Evolutionary conservation across 2,113 vertebrate genomes (phyloP).

Genomic region (Stictonetta naevosa): DNA sequence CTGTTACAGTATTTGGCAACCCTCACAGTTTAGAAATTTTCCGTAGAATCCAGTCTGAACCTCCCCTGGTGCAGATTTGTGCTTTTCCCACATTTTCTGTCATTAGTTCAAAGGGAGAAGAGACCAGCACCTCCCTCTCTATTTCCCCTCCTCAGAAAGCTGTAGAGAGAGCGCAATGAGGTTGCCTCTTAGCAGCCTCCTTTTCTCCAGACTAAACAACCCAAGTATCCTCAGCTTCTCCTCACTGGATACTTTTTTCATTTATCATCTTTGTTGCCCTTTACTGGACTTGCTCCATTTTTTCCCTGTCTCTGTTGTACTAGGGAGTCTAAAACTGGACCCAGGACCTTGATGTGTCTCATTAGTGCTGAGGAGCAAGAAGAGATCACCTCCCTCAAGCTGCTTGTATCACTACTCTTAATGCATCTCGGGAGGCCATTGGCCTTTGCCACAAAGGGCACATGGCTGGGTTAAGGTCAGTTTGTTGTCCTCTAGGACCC

Average conservation of each 20-base stretch:
- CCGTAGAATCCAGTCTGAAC: background rate
- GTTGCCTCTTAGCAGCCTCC: background rate
- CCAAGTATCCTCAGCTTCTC: background rate
- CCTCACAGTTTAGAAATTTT: background rate
- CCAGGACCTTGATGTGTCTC: background rate
- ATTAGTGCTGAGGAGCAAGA: background rate
- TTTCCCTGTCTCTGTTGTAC: background rate
- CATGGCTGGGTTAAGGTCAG: background rate
- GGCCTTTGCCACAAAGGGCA: background rate
- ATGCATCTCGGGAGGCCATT: background rate
- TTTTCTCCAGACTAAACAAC: background rate
- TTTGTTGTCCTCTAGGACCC: fast-evolving
- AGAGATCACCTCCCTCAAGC: background rate
- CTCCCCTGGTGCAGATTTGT: background rate
- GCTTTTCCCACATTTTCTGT: background rate
- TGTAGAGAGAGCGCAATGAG: background rate
- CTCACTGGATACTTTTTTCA: background rate
- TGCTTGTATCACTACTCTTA: background rate
- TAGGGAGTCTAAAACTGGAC: background rate
- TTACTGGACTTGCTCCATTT: background rate
- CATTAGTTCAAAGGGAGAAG: background rate
- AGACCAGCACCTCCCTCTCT: background rate
- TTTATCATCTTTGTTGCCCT: background rate
- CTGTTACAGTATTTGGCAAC: background rate
- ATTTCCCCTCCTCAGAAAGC: background rate